Base-by-base conservation (phyloP, 2,888 invertebrate species). In the Xiphydria camelus region DNA sequence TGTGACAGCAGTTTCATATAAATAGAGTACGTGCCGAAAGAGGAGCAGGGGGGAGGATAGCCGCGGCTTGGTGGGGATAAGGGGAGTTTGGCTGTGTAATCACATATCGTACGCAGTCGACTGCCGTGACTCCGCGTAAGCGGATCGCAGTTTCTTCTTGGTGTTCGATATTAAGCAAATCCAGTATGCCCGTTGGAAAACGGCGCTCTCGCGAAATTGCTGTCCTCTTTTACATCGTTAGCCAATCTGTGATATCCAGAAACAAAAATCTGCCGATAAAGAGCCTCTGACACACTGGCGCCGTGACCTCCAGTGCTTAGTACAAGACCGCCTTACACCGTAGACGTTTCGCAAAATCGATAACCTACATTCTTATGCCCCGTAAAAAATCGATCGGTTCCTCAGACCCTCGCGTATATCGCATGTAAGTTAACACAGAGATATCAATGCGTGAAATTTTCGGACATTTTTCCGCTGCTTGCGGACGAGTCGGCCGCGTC, bases 91-190 rank as follows among this genome's bases (percentile, higher is more conserved):
- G 57, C 56, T 55, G 64, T 61, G 66, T 66, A 68, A 66, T 67
- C 69, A n/a, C n/a, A 63, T 55, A 60, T 68, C 63, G 68, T 64
- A 66, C 66, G 66, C 71, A 74, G 73, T 74, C 65, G 70, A 69
- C 67, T 62, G 64, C 62, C 67, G 73, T 62, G 65, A 58, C 64
- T 68, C 67, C 56, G 61, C 60, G 58, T 58, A 61, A 58, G 56
- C 64, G 67, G 64, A 60, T 61, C 63, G 61, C 53, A 53, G 18
- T 44, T 32, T 39, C 21, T 23, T 38, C 21, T 15, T 12, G 29
- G 29, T 29, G 29, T 15, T 29, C 9, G 29, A 14, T 15, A 14
- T 14, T 12, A 29, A 42, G 31, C 33, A 35, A 33, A 45, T 45
- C 35, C 56, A 64, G 57, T 65, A 65, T 65, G 64, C 59, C 55